Conservation (phyloP, 2,888 invertebrate species). For the Melitaea athalia region DNA sequence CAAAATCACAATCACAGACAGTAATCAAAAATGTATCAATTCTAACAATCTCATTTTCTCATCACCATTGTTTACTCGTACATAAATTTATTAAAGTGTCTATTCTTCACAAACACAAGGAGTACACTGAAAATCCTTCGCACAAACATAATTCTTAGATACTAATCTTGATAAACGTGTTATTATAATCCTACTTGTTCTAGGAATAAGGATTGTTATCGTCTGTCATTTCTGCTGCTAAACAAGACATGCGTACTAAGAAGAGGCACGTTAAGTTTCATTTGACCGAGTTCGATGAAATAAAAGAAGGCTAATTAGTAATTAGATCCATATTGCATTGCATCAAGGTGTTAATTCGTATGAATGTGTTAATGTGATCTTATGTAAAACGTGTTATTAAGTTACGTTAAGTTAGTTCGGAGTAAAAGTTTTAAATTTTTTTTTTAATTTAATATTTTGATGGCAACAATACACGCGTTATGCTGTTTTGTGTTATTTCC, state of each 20-base stretch:
- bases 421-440: background rate
- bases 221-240: background rate
- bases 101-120: background rate
- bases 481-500: too few species aligned
- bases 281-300: conserved; percentile 5
- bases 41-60: background rate
- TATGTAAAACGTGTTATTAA: background rate
- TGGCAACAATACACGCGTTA: background rate
- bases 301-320: background rate
- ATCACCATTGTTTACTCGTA: background rate
- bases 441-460: background rate
- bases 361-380: background rate
- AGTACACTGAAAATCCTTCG: conserved; percentile 4
- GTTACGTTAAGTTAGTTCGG: background rate
- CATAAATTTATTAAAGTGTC: background rate
- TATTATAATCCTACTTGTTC: conserved; percentile 18
- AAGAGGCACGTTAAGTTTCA: background rate
- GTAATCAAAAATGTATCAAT: background rate
- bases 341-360: background rate
- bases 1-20: background rate
- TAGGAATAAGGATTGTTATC: conserved; percentile 39
- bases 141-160: conserved; percentile 2
- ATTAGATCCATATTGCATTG: background rate
- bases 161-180: background rate
- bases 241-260: conserved; percentile 33